Percentiles rank a stretch among this genome's conserved stretches.
Conservation (phyloP, 2,113 vertebrate species). For the Pyrgilauda ruficollis region DNA sequence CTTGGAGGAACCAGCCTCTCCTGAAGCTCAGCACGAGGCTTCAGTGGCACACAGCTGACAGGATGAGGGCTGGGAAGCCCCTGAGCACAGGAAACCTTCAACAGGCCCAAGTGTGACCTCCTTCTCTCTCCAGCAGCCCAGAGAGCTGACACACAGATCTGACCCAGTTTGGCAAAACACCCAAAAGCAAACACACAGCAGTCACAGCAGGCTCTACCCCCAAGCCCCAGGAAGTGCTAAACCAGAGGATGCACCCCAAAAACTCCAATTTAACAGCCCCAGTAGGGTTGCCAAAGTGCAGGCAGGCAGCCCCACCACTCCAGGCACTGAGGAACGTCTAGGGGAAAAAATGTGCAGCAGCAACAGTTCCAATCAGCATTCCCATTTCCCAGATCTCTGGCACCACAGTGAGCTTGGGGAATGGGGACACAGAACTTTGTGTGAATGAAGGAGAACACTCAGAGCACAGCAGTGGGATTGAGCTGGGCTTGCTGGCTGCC, state of each 20-base stretch:
- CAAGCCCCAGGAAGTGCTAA: background rate
- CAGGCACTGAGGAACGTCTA: fast-evolving
- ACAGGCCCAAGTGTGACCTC: background rate
- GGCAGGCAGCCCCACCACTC: background rate
- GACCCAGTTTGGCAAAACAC: background rate
- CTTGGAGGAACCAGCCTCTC: background rate
- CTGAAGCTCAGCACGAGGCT: fast-evolving
- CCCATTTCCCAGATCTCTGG: no score
- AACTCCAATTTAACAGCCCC: background rate
- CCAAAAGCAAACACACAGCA: background rate
- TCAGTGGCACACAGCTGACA: background rate
- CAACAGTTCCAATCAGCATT: background rate
- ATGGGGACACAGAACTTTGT: background rate
- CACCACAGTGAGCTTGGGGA: background rate
- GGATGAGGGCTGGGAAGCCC: background rate
- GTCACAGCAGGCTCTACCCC: background rate
- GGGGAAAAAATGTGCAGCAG: background rate
- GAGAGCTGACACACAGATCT: background rate
- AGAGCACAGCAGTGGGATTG: background rate
- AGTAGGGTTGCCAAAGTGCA: background rate
- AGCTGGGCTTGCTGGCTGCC: background rate
- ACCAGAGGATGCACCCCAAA: background rate
- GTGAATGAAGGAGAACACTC: background rate
- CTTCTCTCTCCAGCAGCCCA: background rate
- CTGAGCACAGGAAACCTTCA: background rate